Evolutionary conservation across 2,888 invertebrate species (phyloP).

Genomic region (Steinernema scapterisci): DNA sequence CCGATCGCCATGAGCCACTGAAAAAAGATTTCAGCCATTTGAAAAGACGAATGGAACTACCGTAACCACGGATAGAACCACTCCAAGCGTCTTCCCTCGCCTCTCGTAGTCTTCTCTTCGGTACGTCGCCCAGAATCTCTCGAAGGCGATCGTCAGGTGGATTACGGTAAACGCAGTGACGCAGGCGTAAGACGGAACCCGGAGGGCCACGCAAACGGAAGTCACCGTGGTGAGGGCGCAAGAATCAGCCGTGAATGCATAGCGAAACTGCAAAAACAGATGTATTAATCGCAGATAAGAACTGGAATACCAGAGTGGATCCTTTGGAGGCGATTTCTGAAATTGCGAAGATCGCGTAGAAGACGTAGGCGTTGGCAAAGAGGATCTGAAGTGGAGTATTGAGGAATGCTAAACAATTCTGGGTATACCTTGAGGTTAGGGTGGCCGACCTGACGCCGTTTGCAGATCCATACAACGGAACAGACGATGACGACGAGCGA

Average conservation of each 20-base stretch:
- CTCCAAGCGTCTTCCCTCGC: not conserved
- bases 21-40: not conserved
- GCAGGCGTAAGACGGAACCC: not conserved
- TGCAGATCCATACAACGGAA: constrained; percentile 17
- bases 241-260: not conserved
- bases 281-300: too few relatives aligned
- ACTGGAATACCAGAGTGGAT: not conserved
- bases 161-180: constrained; percentile 9
- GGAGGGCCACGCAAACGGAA: not conserved
- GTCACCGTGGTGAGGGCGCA: not conserved
- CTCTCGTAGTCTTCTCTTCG: constrained; percentile 1
- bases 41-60: not conserved
- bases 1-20: constrained; percentile 11
- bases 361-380: constrained; percentile 24
- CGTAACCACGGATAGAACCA: constrained; percentile 18
- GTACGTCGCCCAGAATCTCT: constrained; percentile 26
- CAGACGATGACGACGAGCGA: constrained; percentile 4
- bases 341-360: constrained; percentile 10
- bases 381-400: constrained; percentile 16
- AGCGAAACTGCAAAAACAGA: not conserved
- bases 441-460: constrained; percentile 10
- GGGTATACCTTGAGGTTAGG: not conserved
- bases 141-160: constrained; percentile 19
- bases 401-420: not conserved
- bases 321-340: constrained; percentile 6